Base-by-base conservation (phyloP, 2,113 vertebrate genomes). In the Delphinapterus leucas region DNA sequence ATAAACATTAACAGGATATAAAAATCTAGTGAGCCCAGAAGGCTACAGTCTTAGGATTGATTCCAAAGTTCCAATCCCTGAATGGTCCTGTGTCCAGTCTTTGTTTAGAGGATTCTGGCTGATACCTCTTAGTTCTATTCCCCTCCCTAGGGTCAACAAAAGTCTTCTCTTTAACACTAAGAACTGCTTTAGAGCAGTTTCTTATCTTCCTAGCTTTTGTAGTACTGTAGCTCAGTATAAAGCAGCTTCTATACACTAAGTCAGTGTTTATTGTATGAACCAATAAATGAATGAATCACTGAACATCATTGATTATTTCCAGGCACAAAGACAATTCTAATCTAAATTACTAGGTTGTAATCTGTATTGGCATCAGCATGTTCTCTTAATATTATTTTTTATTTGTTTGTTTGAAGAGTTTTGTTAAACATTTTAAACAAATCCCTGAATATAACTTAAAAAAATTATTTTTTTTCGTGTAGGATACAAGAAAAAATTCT, bases 151-250 rank as follows among this genome's bases (percentile, higher is more conserved):
- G 9, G 8, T 28, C n/a, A 41, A 26, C 10, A 36, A 6, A 9
- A 1, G 15, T 55, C 47, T 76, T 47, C 21, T 73, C 36, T 41
- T 70, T 26, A n/a, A 25, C 21, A 12, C 63, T 8, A 20, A 14
- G 7, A 74, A n/a, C 11, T 26, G 26, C 14, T 23, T 67, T 11
- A 61, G 38, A 33, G 21, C 18, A 55, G 31, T 3, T 5, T 31
- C 7, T 73, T 36, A 1, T 25, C 9, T n/a, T 71, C 25, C 25
- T 4, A 5, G 23, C 4, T 2, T 25, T 10, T 3, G 41, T 1
- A 13, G 25, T 47, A 3, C 7, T 38, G 23, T 47, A 28, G 1
- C 3, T 55, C 31, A 77, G 17, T 17, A 12, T 31, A 79, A 63
- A 36, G 18, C 38, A 3, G 26, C 17, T 33, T 6, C 23, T 31